Evolutionary conservation across 2,797 vertebrate genomes (phyloP).

Genomic region (Psittacula echo): DNA sequence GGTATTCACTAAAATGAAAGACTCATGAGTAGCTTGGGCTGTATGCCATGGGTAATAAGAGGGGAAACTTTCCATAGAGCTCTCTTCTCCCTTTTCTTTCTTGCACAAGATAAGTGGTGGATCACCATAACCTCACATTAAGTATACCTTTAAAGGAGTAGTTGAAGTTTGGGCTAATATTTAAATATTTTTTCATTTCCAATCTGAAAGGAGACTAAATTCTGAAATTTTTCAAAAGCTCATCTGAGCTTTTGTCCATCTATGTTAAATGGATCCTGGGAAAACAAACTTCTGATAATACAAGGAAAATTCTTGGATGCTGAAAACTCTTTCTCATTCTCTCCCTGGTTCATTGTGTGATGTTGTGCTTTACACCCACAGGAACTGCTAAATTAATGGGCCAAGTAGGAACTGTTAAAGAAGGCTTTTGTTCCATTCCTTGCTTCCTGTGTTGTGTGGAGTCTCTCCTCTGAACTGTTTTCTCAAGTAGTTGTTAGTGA

Average conservation of each 20-base stretch:
- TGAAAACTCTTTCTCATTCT: neutral
- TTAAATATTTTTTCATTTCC: neutral
- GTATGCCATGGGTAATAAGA: fast-evolving
- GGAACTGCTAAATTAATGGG: neutral
- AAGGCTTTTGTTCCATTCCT: neutral
- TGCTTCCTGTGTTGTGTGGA: neutral
- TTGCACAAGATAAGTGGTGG: neutral
- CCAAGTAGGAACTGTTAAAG: neutral
- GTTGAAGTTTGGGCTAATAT: neutral
- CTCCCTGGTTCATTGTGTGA: neutral
- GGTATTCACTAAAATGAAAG: neutral
- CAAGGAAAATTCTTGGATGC: neutral
- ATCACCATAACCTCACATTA: neutral
- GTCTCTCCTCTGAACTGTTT: neutral
- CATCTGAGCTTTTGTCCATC: neutral
- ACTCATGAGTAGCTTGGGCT: neutral
- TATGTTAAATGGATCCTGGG: neutral
- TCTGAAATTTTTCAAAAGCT: neutral
- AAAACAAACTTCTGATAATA: neutral
- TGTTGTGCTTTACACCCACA: neutral
- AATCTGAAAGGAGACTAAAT: neutral
- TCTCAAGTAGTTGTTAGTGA: neutral
- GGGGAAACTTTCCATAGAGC: neutral
- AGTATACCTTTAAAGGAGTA: neutral
- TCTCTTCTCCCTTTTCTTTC: neutral